Evolutionary conservation across 2,888 invertebrate genomes (phyloP).

Genomic region (Spodoptera littoralis): DNA sequence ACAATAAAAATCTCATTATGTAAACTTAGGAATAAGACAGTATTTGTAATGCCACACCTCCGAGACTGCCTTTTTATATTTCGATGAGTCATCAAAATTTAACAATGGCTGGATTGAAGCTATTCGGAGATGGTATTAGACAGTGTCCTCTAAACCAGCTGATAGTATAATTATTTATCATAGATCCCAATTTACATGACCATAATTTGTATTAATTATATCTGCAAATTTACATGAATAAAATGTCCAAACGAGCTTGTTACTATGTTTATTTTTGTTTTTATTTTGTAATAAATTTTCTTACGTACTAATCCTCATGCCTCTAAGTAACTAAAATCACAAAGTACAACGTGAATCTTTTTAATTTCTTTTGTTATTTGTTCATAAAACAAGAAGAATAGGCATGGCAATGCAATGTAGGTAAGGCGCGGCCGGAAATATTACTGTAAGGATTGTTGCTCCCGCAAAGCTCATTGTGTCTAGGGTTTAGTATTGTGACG

Average conservation of each 20-base stretch:
- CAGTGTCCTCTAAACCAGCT: constrained; percentile 80
- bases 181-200: constrained; percentile 88
- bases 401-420: constrained; percentile 10
- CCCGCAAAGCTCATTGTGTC: constrained; percentile 66
- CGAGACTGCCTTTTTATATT: constrained; percentile 89
- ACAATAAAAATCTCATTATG: constrained; percentile 88
- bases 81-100: constrained; percentile 82
- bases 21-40: constrained; percentile 87
- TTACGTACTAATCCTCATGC: constrained; percentile 17
- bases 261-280: constrained; percentile 70
- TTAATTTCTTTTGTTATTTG: constrained; percentile 11
- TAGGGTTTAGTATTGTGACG: constrained; percentile 64
- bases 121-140: constrained; percentile 73
- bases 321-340: neutral
- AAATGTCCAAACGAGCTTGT: constrained; percentile 88
- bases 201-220: constrained; percentile 89
- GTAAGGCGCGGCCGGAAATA: constrained; percentile 72
- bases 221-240: constrained; percentile 89
- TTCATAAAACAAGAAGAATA: constrained; percentile 1
- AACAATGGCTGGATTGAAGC: constrained; percentile 78
- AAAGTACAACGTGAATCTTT: neutral
- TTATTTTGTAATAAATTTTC: constrained; percentile 43
- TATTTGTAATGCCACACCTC: constrained; percentile 88
- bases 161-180: constrained; percentile 83
- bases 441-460: constrained; percentile 66